Evolutionary conservation across 2,888 invertebrate genomes (phyloP).

Genomic region (Agrochola lychnidis): DNA sequence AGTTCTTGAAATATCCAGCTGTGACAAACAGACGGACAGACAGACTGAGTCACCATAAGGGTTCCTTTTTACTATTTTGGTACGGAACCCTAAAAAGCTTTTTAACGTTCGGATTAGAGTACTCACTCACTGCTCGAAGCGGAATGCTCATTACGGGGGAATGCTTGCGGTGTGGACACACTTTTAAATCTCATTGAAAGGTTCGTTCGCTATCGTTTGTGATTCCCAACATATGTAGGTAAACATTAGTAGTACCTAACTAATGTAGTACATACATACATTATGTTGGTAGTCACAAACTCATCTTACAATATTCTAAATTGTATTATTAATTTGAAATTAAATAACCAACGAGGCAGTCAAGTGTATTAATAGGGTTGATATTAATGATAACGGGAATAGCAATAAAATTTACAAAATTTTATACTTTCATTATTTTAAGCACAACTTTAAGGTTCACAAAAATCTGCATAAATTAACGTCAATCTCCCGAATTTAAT

Average conservation of each 20-base stretch:
- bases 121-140: not conserved
- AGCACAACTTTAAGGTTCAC: constrained; percentile 9
- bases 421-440: not conserved
- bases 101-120: not conserved
- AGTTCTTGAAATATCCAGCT: no score
- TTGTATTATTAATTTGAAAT: not conserved
- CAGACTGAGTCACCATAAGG: no score
- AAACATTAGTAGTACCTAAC: no score
- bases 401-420: not conserved
- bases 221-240: not conserved
- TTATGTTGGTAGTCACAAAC: not conserved
- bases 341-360: not conserved
- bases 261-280: not conserved
- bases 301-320: not conserved
- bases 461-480: constrained; percentile 10
- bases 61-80: no score
- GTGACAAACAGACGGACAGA: no score
- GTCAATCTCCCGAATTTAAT: constrained; percentile 51
- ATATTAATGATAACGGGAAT: not conserved
- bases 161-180: not conserved
- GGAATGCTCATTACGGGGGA: not conserved
- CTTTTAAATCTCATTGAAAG: not conserved
- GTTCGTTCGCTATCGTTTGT: not conserved
- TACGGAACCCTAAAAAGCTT: not conserved
- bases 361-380: not conserved